Percentiles rank a stretch among this genome's conserved stretches.
These are phyloP conservation scores for Pycnomerus fuliginosus DNA, from an alignment of 2,888 invertebrate species.

Conservation along the genomic window DNA sequence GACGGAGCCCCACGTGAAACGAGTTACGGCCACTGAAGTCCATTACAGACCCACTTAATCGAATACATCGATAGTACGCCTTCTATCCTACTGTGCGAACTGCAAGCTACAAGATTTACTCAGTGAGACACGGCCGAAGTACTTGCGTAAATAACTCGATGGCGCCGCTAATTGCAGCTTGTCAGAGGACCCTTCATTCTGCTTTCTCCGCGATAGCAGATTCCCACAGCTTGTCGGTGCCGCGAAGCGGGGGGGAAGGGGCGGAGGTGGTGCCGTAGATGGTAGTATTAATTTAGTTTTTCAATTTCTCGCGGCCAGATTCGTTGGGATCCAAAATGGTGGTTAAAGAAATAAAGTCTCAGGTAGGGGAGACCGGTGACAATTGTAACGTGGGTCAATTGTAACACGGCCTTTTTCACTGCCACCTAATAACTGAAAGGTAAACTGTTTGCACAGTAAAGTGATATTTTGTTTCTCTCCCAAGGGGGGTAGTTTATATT, in stretches of 20 bases:
- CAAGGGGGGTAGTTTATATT: too few relatives aligned
- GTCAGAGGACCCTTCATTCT: constrained; percentile 5
- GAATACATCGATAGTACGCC: constrained; percentile 30
- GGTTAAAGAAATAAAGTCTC: too few relatives aligned
- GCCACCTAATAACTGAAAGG: too few relatives aligned
- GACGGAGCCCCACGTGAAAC: constrained; percentile 23
- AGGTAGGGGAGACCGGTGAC: too few relatives aligned
- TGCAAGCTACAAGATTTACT: constrained; percentile 12
- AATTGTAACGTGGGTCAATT: too few relatives aligned
- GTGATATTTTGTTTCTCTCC: too few relatives aligned
- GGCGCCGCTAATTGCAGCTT: constrained; percentile 13
- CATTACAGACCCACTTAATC: constrained; percentile 30
- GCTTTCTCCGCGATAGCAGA: constrained; percentile 1
- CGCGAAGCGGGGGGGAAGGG: neutral
- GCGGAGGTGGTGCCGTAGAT: neutral
- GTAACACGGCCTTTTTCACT: too few relatives aligned
- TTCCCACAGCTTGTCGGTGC: constrained; percentile 8
- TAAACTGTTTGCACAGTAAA: too few relatives aligned
- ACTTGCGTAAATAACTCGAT: constrained; percentile 9
- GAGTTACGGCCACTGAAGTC: constrained; percentile 26
- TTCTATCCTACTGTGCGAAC: constrained; percentile 30
- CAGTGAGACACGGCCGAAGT: constrained; percentile 5
- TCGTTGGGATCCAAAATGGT: too few relatives aligned
- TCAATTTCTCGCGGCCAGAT: too few relatives aligned
- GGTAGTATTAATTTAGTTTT: too few relatives aligned